Percentiles rank a stretch among this genome's conserved stretches.
phyloP scores from a whole-genome alignment of 1,140 invertebrate species.

The Wasmannia auropunctata region DNA sequence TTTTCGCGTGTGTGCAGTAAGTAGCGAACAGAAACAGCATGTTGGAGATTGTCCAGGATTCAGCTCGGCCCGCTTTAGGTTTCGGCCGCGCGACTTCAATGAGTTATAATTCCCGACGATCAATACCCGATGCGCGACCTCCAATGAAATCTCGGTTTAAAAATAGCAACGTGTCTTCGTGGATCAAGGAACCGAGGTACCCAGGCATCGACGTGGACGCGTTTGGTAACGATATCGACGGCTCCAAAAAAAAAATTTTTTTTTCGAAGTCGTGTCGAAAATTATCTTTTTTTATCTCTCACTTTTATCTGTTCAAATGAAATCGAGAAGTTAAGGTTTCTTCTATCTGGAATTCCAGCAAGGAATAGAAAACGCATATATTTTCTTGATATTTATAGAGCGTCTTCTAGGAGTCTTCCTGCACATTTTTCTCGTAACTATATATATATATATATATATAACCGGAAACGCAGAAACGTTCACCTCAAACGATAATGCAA shows the following conservation, averaged over 20 bases:
- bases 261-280: too few relatives aligned
- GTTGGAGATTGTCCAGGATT: slow-evolving; percentile 71
- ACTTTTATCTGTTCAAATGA: background rate
- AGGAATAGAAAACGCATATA: background rate
- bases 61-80: slow-evolving; percentile 37
- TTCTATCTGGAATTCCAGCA: background rate
- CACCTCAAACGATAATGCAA: background rate
- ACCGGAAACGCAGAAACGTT: background rate
- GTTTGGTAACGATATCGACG: background rate
- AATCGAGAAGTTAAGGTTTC: background rate
- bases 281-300: background rate
- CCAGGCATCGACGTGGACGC: background rate
- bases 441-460: too few relatives aligned
- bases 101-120: slow-evolving; percentile 56
- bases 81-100: slow-evolving; percentile 56
- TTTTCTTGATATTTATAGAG: background rate
- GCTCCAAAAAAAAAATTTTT: background rate
- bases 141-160: slow-evolving; percentile 1
- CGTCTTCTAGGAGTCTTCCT: background rate
- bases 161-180: background rate
- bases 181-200: background rate
- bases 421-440: background rate
- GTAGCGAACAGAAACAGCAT: slow-evolving; percentile 57
- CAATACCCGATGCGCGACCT: slow-evolving; percentile 33
- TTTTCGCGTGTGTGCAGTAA: slow-evolving; percentile 42